phyloP scores from a whole-genome alignment of 2,888 invertebrate genomes.

The Leucophenga montana region DNA sequence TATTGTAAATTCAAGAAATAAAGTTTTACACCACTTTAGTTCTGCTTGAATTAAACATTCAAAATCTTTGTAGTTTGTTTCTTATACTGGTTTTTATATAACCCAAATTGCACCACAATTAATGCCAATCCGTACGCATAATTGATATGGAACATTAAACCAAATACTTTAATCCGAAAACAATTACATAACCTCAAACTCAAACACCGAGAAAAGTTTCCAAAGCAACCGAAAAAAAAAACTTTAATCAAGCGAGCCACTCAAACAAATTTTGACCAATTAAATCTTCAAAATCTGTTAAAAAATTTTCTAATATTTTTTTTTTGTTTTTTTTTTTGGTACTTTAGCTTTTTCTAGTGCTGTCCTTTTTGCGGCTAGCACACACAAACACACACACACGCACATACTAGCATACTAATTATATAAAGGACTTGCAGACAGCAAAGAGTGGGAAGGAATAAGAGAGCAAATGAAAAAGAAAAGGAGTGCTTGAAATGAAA shows the following conservation, averaged over 20 bases:
- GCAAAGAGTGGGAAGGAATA: background rate
- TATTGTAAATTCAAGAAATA: no score
- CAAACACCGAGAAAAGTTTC: slow-evolving; percentile 20
- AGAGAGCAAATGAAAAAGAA: slow-evolving; percentile 20
- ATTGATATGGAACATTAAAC: slow-evolving; percentile 32
- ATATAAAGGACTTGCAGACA: slow-evolving; percentile 62
- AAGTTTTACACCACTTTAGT: no score
- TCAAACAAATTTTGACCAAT: slow-evolving; percentile 59
- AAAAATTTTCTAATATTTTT: slow-evolving; percentile 50
- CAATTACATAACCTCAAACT: slow-evolving; percentile 61
- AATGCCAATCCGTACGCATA: slow-evolving; percentile 16
- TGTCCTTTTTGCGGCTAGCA: slow-evolving; percentile 32
- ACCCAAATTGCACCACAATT: background rate
- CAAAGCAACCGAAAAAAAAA: background rate
- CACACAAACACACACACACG: slow-evolving; percentile 30
- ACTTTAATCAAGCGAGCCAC: slow-evolving; percentile 46
- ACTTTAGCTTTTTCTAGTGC: slow-evolving; percentile 7
- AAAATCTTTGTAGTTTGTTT: no score
- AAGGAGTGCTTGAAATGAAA: background rate
- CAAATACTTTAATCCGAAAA: slow-evolving; percentile 48
- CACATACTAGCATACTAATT: slow-evolving; percentile 54
- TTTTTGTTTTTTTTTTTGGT: slow-evolving; percentile 17
- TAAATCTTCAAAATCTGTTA: slow-evolving; percentile 66
- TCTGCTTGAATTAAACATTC: no score
- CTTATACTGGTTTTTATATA: no score